Percentiles rank a stretch among this genome's conserved stretches.
Evolutionary conservation across 2,888 invertebrate genomes (phyloP).

Genomic region (Lissonota sp.): DNA sequence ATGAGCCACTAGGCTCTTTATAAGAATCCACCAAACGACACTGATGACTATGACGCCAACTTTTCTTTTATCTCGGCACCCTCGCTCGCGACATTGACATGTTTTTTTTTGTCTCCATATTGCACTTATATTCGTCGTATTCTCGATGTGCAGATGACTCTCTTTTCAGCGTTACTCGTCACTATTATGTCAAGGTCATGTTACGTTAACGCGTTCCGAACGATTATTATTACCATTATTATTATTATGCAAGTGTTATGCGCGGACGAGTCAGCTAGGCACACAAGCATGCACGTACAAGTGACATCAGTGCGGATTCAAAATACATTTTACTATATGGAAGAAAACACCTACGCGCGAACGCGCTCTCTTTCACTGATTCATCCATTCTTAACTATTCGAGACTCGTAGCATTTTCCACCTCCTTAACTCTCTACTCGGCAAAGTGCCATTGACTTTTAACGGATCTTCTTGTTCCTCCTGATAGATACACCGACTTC

Average conservation of each 20-base stretch:
- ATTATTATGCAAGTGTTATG: slow-evolving; percentile 59
- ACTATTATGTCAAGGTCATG: slow-evolving; percentile 72
- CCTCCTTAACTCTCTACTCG: slow-evolving; percentile 50
- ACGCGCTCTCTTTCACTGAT: slow-evolving; percentile 45
- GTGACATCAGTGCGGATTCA: neutral
- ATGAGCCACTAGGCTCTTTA: slow-evolving; percentile 26
- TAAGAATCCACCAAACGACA: neutral
- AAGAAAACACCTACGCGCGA: slow-evolving; percentile 37
- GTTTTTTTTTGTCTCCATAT: slow-evolving; percentile 35
- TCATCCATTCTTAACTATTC: slow-evolving; percentile 64
- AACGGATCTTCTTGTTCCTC: slow-evolving; percentile 49
- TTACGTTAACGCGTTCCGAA: slow-evolving; percentile 68
- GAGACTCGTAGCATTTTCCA: slow-evolving; percentile 48
- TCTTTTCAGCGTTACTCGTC: slow-evolving; percentile 46
- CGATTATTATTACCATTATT: slow-evolving; percentile 34
- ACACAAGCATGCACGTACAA: neutral
- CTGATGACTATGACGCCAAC: slow-evolving; percentile 41
- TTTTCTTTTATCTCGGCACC: slow-evolving; percentile 39
- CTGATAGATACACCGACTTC: slow-evolving; percentile 1
- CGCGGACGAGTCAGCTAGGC: neutral
- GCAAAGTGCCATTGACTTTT: slow-evolving; percentile 70
- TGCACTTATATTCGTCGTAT: slow-evolving; percentile 4
- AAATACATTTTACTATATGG: neutral
- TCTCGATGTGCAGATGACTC: neutral
- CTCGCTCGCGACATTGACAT: slow-evolving; percentile 51